Base-by-base conservation (phyloP, 1,140 invertebrate genomes). In the Musca domestica region DNA sequence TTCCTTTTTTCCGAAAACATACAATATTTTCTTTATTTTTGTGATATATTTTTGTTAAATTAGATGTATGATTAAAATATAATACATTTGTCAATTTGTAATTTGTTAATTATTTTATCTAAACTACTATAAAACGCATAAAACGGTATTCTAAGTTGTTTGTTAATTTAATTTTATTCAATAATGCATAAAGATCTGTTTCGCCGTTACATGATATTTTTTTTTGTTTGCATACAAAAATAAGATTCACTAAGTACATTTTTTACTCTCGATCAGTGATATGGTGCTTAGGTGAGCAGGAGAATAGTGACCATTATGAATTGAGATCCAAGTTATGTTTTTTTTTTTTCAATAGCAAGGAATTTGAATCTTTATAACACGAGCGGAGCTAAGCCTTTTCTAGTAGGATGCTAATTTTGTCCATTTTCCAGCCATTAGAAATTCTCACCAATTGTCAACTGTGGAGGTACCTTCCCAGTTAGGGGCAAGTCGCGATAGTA, bases 81-180 rank as follows among this genome's bases (percentile, higher is more conserved):
- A 58, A 41, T 41, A 41, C 34, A 41, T 41, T 41, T 41, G 4
- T 41, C 12, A 30, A 30, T 41, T 41, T 41, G 34, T 27, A 58
- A 58, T 58, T 58, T 58, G 54, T 58, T 58, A 58, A 58, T 58
- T 58, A 58, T 58, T 58, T 58, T 58, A 58, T n/a, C 54, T 58
- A 58, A 23, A 58, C 54, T 58, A 58, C 54, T 27, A 58, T 27
- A 58, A 25, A 58, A 27, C 27, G 23, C 25, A 58, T 58, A 58
- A 58, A 58, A 58, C 27, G 12, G 15, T 41, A 41, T 41, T 41
- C 34, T 41, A 41, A 41, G 4, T 41, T 41, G n/a, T 41, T 5
- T 41, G 5, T 41, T 12, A n/a, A 2, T 41, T 41, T 41, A n/a
- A n/a, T n/a, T 27, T 56, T 58, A 15, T 17, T 58, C 54, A 30